These are phyloP conservation scores for Acromyrmex echinatior DNA, from an alignment of 1,140 invertebrate species.

Conservation along the genomic window DNA sequence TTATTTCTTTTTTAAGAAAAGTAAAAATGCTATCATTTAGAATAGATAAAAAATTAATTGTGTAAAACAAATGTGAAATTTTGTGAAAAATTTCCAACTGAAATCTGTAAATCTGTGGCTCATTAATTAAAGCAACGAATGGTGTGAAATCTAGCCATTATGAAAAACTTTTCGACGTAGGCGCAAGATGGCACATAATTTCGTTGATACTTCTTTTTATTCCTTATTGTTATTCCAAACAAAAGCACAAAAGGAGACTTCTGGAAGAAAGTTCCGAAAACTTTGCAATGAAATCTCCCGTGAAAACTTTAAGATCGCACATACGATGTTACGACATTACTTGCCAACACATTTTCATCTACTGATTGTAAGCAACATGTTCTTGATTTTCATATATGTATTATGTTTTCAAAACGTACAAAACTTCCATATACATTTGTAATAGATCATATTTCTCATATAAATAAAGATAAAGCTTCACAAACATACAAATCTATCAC, in stretches of 20 bases:
- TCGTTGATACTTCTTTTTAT: background rate
- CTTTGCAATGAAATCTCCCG: background rate
- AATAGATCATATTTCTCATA: background rate
- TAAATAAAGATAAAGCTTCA: background rate
- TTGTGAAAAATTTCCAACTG: background rate
- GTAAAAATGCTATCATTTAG: background rate
- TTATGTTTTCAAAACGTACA: background rate
- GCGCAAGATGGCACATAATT: background rate
- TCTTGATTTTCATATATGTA: background rate
- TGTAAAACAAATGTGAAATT: slow-evolving; percentile 25
- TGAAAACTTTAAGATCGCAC: background rate
- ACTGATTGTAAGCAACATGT: slow-evolving; percentile 4
- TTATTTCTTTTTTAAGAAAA: background rate
- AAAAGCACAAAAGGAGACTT: background rate
- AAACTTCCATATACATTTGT: background rate
- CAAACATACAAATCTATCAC: background rate
- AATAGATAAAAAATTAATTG: background rate
- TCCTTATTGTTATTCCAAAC: background rate
- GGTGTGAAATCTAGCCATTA: background rate
- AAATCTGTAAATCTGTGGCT: background rate
- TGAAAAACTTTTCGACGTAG: slow-evolving; percentile 30
- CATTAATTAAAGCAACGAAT: slow-evolving; percentile 52
- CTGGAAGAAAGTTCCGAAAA: slow-evolving; percentile 27
- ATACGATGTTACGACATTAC: slow-evolving; percentile 11
- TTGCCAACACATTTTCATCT: slow-evolving; percentile 14